Base-by-base conservation (phyloP, 2,113 vertebrate genomes). In the Lasiurus cinereus region DNA sequence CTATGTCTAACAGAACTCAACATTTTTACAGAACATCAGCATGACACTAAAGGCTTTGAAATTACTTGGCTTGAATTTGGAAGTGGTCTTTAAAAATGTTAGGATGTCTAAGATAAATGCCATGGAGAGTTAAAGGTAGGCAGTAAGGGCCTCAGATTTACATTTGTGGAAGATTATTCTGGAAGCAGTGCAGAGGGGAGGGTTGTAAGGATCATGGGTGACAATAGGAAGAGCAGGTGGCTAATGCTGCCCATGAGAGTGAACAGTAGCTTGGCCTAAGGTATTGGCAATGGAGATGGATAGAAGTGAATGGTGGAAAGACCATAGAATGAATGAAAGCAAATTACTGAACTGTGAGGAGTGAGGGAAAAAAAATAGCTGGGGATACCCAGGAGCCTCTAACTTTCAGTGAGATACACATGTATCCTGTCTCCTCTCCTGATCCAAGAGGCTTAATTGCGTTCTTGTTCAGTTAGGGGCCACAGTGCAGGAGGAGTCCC, bases 61-160 rank as follows among this genome's bases (percentile, higher is more conserved):
- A 93, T 39, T 69, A 78, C 88, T 88, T 82, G n/a, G 4, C 50
- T 93, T 91, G 27, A 94, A 77, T 59, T 64, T 92, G 29, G 19
- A 83, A 94, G 24, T 86, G 13, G 1, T 78, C 62, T 88, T 88
- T 80, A 90, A 83, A 92, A 74, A 69, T 29, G 6, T 92, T 92
- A 80, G 36, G 62, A 19, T 84, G 33, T 46, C 24, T 92, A 77
- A 19, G 9, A 24, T 24, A 48, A 94, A 54, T 24, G 50, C 9
- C 56, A 19, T 1, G 11, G 50, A 54, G 43, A 87, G 36, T 33
- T 33, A 59, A 66, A 56, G 10, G 10, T 43, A 46, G 24, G 29
- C 14, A 77, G 21, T 36, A 39, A 64, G n/a, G 39, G 7, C 29
- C n/a, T 82, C 22, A 24, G 33, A 56, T 87, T 69, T 92, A 31